These are phyloP conservation scores for Gymnoscopelus braueri DNA, from an alignment of 2,797 vertebrate genomes.

Conservation along the genomic window DNA sequence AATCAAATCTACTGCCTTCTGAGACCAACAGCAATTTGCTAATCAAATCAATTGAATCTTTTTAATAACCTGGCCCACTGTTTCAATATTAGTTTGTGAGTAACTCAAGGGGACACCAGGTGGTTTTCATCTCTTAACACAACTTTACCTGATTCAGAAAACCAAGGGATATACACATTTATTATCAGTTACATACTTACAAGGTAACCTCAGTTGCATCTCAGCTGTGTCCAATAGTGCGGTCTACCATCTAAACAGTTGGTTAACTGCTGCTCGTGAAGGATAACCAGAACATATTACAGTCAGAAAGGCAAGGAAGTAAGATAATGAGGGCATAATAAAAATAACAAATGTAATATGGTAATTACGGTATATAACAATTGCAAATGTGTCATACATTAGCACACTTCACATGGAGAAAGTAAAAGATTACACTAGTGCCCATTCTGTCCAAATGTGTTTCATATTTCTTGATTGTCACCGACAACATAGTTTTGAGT, in stretches of 20 bases:
- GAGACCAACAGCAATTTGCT: too few relatives aligned
- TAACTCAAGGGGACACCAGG: too few relatives aligned
- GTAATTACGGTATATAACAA: constrained; percentile 11
- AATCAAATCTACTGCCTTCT: too few relatives aligned
- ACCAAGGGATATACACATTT: constrained; percentile 53
- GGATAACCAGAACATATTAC: constrained; percentile 3
- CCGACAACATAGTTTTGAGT: constrained; percentile 23
- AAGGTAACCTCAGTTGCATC: constrained; percentile 23
- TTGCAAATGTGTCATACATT: constrained; percentile 14
- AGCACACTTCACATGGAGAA: constrained; percentile 26
- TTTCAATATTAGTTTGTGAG: too few relatives aligned
- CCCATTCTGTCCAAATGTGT: constrained; percentile 3
- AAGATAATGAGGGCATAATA: constrained; percentile 33
- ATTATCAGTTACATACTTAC: constrained; percentile 47
- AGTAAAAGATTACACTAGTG: constrained; percentile 31
- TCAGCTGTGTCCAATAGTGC: background rate
- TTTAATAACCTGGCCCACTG: too few relatives aligned
- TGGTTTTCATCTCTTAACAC: too few relatives aligned
- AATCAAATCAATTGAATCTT: too few relatives aligned
- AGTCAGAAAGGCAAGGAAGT: constrained; percentile 18
- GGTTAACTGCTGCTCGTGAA: constrained; percentile 14
- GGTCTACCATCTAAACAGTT: background rate
- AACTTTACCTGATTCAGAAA: background rate
- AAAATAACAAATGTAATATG: constrained; percentile 39
- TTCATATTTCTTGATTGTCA: constrained; percentile 62